Base-by-base conservation (phyloP, 92 coral and sea anemone species). In the Umimayanthus kanabou region DNA sequence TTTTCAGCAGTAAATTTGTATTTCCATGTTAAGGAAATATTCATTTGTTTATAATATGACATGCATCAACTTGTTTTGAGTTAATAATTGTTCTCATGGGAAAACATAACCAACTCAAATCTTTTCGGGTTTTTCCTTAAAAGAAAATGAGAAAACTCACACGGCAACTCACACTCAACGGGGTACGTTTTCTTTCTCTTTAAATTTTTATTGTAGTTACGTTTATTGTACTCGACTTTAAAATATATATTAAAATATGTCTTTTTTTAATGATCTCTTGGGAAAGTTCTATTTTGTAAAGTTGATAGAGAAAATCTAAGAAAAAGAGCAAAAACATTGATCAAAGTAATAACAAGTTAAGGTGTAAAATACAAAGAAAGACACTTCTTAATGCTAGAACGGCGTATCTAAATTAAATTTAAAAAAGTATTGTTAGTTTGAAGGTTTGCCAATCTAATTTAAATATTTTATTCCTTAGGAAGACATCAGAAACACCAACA, bases 1-100 rank as follows among this genome's bases (percentile, higher is more conserved):
- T 50, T 33, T 58, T 61, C 49, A 57, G 28, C 30, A 80, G 85
- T 80, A 80, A 80, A 61, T 80, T 37, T 39, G 61, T 8, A 23
- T 15, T 30, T 13, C n/a, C n/a, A n/a, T 7, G 14, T 66, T 61
- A 30, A 20, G 7, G 49, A 82, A 82, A 47, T 29, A 67, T 49
- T 39, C 65, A 16, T 26, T 42, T 45, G 37, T 69, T 69, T 70
- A 5, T 3, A 70, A 83, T 83, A 83, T 30, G 2, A 20, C 8
- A 39, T 45, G 11, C 71, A 40, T 39, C 22, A n/a, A 47, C 39
- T n/a, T 69, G 79, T 39, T 37, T 75, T 39, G 53, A 43, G 16
- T 18, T 39, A 75, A 22, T 7, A 45, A 25, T 18, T 47, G 16
- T 42, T 25, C 55, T 69, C 30, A 18, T 18, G 43, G 47, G 29